Base-by-base conservation (phyloP, 2,888 invertebrate genomes). In the Ophion slaviceki region DNA sequence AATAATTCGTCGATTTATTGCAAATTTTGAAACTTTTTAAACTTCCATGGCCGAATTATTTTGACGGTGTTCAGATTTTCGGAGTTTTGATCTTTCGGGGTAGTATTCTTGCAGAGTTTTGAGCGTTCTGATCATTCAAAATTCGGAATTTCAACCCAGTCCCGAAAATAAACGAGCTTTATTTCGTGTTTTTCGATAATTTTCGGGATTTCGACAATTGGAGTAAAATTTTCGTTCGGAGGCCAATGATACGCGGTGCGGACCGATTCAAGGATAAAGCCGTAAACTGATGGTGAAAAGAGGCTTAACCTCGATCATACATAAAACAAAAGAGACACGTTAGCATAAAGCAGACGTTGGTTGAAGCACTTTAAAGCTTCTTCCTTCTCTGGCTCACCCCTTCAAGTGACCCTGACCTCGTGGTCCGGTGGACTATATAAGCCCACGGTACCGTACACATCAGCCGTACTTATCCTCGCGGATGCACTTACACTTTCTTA, bases 341-440 rank as follows among this genome's bases (percentile, higher is more conserved):
- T 89, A 84, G 87, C 77, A 82, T 86, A 87, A 91, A 80, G 77
- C 68, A 70, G 64, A 77, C 53, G 17, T 53, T 87, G 77, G 86
- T 88, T 86, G 91, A 90, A 91, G 90, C 90, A 89, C 90, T 89
- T 88, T 90, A 87, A 90, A 90, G 90, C 88, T 88, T 72, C 80
- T 78, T 61, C 62, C 61, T 77, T 72, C 59, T 68, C 80, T 67
- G 67, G 74, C 14, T 80, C 62, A 70, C 81, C 79, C 70, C 78
- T 67, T 71, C 61, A 57, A 59, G 82, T 86, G 90, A 89, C 91
- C 91, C 90, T 91, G 91, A 91, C 91, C 91, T 61, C 85, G 78
- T 74, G 89, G 70, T 88, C 85, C 85, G 81, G 28, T 74, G 67
- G 74, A 68, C 70, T 47, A 71, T 85, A 77, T 68, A 53, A 68